These are phyloP conservation scores for Drosophila rufa DNA, from an alignment of 1,140 invertebrate species.

Conservation along the genomic window DNA sequence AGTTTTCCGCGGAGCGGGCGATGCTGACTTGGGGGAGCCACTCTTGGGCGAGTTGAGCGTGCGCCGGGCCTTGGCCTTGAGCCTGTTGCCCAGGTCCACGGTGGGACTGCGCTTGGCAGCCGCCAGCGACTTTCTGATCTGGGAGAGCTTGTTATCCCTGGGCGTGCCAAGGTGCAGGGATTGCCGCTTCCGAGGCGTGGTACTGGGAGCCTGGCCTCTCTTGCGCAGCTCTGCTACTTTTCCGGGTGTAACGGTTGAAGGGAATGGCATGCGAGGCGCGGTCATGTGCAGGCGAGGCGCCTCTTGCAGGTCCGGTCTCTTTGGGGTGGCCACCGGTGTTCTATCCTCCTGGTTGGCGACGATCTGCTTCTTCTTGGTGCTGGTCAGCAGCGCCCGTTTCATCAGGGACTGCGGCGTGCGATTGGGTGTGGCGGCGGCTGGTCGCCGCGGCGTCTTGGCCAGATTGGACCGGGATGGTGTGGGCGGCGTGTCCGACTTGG, in stretches of 20 bases:
- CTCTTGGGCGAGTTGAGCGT: constrained; percentile 55
- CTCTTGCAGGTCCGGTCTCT: constrained; percentile 12
- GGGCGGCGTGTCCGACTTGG: constrained; percentile 34
- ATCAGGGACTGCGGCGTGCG: constrained; percentile 75
- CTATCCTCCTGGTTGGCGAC: constrained; percentile 7
- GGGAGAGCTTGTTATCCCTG: constrained; percentile 59
- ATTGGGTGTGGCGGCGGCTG: constrained; percentile 52
- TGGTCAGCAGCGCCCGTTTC: constrained; percentile 73
- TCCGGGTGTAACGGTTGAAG: background rate
- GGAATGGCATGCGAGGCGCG: constrained; percentile 56
- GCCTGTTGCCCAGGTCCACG: constrained; percentile 45
- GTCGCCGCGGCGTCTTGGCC: constrained; percentile 40
- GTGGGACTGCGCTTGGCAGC: constrained; percentile 42
- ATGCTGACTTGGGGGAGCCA: constrained; percentile 22
- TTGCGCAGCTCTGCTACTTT: constrained; percentile 6
- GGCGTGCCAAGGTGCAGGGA: constrained; percentile 29
- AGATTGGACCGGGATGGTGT: background rate
- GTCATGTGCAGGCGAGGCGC: constrained; percentile 44
- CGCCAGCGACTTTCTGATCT: constrained; percentile 57
- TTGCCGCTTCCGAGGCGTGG: constrained; percentile 42
- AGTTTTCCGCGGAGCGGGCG: background rate
- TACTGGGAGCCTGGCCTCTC: constrained; percentile 23
- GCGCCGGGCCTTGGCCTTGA: constrained; percentile 67
- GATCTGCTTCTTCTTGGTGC: constrained; percentile 76
- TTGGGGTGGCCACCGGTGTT: constrained; percentile 15